These are phyloP conservation scores for Corella eumyota DNA, from an alignment of 23 tunicate species.

Conservation along the genomic window DNA sequence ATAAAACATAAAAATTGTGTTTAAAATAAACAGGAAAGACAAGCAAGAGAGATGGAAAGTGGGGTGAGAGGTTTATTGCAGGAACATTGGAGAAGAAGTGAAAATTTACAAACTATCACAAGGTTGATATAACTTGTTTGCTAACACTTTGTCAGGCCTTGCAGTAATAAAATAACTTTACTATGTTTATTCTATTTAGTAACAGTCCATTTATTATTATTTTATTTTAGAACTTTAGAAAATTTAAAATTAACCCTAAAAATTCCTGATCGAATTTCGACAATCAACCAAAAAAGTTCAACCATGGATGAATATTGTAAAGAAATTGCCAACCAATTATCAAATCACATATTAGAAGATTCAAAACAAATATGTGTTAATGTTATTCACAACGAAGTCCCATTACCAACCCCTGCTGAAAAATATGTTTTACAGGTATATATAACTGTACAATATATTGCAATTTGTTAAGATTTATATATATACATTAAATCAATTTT, in stretches of 20 bases:
- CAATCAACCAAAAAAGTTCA: no score
- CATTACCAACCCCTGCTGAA: constrained; percentile 54
- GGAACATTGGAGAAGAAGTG: constrained; percentile 53
- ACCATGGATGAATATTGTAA: constrained; percentile 34
- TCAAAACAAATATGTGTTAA: constrained; percentile 1
- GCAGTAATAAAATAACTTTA: background rate
- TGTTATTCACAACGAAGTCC: constrained; percentile 3
- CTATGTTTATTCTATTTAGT: no score
- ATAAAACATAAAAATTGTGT: no score
- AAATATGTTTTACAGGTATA: constrained; percentile 61
- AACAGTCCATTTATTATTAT: no score
- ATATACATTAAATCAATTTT: background rate
- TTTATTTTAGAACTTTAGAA: no score
- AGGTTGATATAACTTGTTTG: no score
- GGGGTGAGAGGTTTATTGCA: constrained; percentile 59
- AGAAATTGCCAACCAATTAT: constrained; percentile 27
- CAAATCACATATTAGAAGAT: constrained; percentile 15
- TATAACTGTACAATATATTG: background rate
- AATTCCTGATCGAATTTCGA: no score
- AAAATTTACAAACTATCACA: constrained; percentile 30
- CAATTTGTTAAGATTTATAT: no score
- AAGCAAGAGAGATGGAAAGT: constrained; percentile 53
- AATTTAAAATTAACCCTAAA: no score
- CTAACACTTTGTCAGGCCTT: no score
- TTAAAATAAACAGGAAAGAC: constrained; percentile 49